phyloP scores from a whole-genome alignment of 2,113 vertebrate species.

The Uria aalge region DNA sequence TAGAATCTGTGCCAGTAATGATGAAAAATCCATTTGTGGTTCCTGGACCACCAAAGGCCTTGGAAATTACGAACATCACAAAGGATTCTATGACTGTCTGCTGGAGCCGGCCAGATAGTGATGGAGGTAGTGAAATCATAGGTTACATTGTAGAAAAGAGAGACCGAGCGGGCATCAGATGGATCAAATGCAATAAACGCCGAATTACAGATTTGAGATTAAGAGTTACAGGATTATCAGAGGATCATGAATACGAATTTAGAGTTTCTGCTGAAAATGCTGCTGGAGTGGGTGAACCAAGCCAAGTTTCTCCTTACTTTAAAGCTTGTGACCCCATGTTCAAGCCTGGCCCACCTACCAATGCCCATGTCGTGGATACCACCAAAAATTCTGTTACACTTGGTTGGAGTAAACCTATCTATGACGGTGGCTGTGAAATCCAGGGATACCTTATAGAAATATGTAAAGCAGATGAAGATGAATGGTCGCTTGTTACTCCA shows the following conservation, averaged over 20 bases:
- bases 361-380: slow-evolving; percentile 85
- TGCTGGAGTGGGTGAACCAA: slow-evolving; percentile 90
- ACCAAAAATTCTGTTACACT: slow-evolving; percentile 86
- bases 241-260: slow-evolving; percentile 98
- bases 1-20: slow-evolving; percentile 91
- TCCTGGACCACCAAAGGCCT: slow-evolving; percentile 85
- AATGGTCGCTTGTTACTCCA: slow-evolving; percentile 91
- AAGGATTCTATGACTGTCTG: slow-evolving; percentile 98
- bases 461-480: slow-evolving; percentile 95
- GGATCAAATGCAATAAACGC: slow-evolving; percentile 98
- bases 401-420: slow-evolving; percentile 93
- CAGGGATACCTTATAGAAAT: slow-evolving; percentile 93
- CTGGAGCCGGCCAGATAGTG: slow-evolving; percentile 89
- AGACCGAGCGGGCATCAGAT: slow-evolving; percentile 93
- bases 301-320: slow-evolving; percentile 84
- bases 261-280: slow-evolving; percentile 95
- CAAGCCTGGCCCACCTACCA: slow-evolving; percentile 92
- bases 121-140: slow-evolving; percentile 92
- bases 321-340: slow-evolving; percentile 96
- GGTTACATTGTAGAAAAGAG: slow-evolving; percentile 95
- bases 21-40: slow-evolving; percentile 95
- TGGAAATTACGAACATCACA: slow-evolving; percentile 93
- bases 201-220: slow-evolving; percentile 93
- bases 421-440: slow-evolving; percentile 95
- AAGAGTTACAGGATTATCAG: slow-evolving; percentile 91